Evolutionary conservation across 2,888 invertebrate species (phyloP).

Genomic region (Eristalis tenax): DNA sequence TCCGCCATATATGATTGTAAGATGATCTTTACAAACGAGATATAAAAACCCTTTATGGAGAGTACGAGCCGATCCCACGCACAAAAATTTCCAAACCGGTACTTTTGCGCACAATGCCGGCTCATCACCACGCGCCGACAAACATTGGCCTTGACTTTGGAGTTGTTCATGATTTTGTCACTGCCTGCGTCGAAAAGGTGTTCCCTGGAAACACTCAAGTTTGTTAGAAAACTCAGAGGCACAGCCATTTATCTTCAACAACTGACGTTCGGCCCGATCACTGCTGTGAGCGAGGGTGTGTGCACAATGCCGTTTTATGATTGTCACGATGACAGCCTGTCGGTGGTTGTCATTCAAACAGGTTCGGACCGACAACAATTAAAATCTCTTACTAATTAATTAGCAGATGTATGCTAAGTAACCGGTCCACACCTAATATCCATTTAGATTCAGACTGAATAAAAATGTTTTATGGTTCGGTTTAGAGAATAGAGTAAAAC

Average conservation of each 20-base stretch:
- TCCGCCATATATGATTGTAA: background rate
- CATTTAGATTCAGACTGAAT: background rate
- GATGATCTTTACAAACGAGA: background rate
- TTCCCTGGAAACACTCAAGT: background rate
- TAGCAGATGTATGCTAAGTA: slow-evolving; percentile 2
- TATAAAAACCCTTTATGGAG: background rate
- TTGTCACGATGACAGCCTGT: background rate
- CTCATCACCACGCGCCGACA: background rate
- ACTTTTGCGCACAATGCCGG: background rate
- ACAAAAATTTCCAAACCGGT: background rate
- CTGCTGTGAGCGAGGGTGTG: background rate
- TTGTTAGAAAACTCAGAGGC: background rate
- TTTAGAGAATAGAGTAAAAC: background rate
- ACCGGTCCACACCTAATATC: background rate
- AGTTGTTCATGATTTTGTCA: background rate
- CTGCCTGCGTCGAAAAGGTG: background rate
- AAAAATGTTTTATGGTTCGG: background rate
- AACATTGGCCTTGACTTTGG: slow-evolving; percentile 1
- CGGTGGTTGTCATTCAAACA: background rate
- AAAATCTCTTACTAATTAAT: slow-evolving; percentile 5
- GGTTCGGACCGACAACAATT: background rate
- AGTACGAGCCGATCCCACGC: background rate
- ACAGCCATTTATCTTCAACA: background rate
- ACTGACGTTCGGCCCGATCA: no score
- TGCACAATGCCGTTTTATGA: background rate